A percentile compares a stretch with the other conserved stretches of the same genome.
Evolutionary conservation across 2,888 invertebrate genomes (phyloP).

Genomic region (Ectemnius continuus): DNA sequence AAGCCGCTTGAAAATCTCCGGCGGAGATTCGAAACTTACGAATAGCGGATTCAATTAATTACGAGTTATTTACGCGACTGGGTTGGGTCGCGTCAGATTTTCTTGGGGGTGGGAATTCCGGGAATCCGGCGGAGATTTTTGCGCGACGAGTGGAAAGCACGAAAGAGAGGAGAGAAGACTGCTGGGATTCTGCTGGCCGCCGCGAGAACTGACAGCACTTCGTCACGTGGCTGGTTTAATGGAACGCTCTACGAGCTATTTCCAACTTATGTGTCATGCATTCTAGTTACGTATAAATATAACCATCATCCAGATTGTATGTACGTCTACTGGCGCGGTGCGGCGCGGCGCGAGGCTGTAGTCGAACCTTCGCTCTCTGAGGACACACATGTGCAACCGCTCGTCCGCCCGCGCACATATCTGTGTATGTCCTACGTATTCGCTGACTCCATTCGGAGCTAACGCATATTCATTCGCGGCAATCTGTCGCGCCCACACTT

Average conservation of each 20-base stretch:
- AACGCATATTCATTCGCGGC: constrained; percentile 19
- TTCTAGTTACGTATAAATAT: constrained; percentile 66
- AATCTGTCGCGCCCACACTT: neutral
- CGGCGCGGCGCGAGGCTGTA: constrained; percentile 4
- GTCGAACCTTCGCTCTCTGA: neutral
- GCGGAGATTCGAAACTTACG: too few relatives aligned
- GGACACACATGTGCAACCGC: too few relatives aligned
- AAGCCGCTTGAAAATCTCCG: too few relatives aligned
- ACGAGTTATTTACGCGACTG: too few relatives aligned
- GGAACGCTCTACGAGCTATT: constrained; percentile 65
- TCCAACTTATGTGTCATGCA: constrained; percentile 67
- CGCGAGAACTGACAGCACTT: constrained; percentile 58
- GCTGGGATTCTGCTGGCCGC: constrained; percentile 47
- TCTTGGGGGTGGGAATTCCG: too few relatives aligned
- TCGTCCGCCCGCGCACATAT: neutral
- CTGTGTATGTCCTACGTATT: constrained; percentile 3
- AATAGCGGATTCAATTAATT: too few relatives aligned
- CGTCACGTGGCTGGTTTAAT: constrained; percentile 64
- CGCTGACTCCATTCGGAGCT: neutral
- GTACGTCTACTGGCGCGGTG: neutral
- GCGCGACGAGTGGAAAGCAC: too few relatives aligned
- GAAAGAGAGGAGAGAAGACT: too few relatives aligned
- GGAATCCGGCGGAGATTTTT: too few relatives aligned
- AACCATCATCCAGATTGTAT: constrained; percentile 37
- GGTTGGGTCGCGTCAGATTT: too few relatives aligned